These are phyloP conservation scores for Dendrocincla tyrannina DNA, from an alignment of 2,797 vertebrate genomes.

Conservation along the genomic window DNA sequence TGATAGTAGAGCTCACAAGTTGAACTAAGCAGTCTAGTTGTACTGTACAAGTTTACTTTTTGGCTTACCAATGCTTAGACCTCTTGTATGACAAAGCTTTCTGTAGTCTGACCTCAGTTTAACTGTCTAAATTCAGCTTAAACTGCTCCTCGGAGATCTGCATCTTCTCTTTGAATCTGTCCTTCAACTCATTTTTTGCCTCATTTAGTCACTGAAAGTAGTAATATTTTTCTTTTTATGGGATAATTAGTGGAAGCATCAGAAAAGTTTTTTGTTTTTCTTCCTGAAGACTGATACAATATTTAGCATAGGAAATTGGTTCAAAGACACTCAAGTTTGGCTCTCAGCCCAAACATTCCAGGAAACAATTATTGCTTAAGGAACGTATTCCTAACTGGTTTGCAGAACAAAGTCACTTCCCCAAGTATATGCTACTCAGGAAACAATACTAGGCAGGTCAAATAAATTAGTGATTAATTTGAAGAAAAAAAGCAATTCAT, in stretches of 20 bases:
- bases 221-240: neutral
- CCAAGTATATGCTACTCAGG: neutral
- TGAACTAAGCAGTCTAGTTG: neutral
- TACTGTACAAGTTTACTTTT: neutral
- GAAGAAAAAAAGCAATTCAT: slow-evolving; percentile 5
- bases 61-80: neutral
- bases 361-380: neutral
- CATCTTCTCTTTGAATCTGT: neutral
- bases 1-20: neutral
- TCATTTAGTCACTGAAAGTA: neutral
- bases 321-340: neutral
- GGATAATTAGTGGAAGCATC: neutral
- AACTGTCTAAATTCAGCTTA: neutral
- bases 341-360: neutral
- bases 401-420: neutral
- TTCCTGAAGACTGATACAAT: neutral
- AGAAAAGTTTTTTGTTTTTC: neutral
- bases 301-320: neutral
- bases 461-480: neutral
- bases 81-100: neutral
- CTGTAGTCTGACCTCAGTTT: neutral
- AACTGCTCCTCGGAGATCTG: neutral
- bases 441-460: neutral
- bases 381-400: neutral
- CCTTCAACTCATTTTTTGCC: neutral